These are phyloP conservation scores for Sebastiscus albofasciatus DNA, from an alignment of 2,797 vertebrate species.

Conservation along the genomic window DNA sequence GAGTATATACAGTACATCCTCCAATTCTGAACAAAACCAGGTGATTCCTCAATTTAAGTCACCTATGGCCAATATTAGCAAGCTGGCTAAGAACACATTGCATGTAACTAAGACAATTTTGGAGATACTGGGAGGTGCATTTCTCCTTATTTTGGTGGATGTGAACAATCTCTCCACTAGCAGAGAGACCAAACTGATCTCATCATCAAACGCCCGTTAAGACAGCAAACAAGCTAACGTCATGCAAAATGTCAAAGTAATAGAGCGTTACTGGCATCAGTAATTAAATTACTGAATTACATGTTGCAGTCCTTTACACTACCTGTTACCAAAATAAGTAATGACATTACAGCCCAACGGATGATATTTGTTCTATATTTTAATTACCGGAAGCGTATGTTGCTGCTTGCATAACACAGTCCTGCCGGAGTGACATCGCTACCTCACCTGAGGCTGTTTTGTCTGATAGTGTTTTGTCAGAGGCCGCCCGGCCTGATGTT, in stretches of 20 bases:
- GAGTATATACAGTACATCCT: no score
- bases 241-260: neutral
- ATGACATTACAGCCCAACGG: neutral
- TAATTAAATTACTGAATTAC: neutral
- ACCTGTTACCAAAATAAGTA: neutral
- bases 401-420: neutral
- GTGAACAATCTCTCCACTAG: neutral
- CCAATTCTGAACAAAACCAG: neutral
- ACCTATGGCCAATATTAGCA: neutral
- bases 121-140: neutral
- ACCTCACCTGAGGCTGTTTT: slow-evolving; percentile 19
- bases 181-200: neutral
- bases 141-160: neutral
- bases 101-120: neutral
- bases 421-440: neutral
- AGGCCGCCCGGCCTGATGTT: slow-evolving; percentile 7
- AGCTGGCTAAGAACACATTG: neutral
- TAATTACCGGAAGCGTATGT: neutral
- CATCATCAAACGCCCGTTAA: neutral
- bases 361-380: neutral
- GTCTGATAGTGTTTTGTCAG: slow-evolving; percentile 11
- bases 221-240: neutral
- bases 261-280: neutral
- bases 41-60: neutral
- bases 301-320: neutral